phyloP scores from a whole-genome alignment of 92 coral and sea anemone genomes.

The Zoanthus sociatus region DNA sequence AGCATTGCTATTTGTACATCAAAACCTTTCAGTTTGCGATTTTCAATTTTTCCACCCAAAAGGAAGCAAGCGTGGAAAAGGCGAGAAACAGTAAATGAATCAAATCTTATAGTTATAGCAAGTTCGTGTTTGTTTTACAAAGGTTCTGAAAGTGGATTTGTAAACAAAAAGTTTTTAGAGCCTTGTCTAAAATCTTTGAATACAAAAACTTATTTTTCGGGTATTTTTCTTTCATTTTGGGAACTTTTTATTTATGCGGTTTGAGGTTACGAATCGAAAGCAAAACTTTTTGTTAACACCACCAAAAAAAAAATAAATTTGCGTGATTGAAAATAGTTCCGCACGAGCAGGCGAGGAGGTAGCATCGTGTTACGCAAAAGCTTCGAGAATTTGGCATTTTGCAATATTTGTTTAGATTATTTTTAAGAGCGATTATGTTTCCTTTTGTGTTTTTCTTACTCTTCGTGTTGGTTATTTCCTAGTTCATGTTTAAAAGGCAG shows the following conservation, averaged over 20 bases:
- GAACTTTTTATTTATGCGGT: neutral
- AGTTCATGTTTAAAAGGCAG: slow-evolving; percentile 4
- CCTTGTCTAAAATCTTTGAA: neutral
- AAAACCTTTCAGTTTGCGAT: neutral
- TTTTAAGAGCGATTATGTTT: neutral
- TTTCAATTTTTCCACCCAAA: neutral
- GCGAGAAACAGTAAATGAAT: slow-evolving; percentile 14
- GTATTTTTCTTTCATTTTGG: neutral
- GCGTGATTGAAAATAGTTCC: neutral
- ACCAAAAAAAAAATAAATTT: no score
- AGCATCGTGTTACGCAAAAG: neutral
- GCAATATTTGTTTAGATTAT: no score
- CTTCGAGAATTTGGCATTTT: neutral
- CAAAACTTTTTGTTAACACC: no score
- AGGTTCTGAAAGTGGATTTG: neutral
- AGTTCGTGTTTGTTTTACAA: slow-evolving; percentile 15
- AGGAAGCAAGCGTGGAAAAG: neutral
- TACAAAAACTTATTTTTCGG: neutral
- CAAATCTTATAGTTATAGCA: neutral
- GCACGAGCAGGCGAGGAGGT: neutral
- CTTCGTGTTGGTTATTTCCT: neutral
- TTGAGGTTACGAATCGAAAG: no score
- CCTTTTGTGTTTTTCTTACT: neutral
- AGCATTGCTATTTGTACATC: neutral
- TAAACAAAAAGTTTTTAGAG: neutral